Base-by-base conservation (phyloP, 1,140 invertebrate species). In the Mylabris phalerata region DNA sequence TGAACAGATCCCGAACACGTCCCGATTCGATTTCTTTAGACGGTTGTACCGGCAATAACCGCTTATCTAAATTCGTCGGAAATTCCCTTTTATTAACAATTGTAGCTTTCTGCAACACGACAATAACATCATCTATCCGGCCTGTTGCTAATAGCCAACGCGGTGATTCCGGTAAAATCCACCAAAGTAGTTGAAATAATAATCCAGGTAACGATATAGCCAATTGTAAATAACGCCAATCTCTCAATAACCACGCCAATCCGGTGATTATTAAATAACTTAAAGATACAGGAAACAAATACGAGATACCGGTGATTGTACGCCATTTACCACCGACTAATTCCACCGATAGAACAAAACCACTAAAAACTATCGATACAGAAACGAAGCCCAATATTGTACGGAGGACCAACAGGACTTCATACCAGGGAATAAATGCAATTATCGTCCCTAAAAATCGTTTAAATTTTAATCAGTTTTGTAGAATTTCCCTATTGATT, bases 131-230 rank as follows among this genome's bases (percentile, higher is more conserved):
- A 45, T 84, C 78, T 3, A 79, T 78, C 61, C 82, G 80, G 47
- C 88, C 87, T 70, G 88, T 82, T 25, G 87, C 84, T 27, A 92
- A 71, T 13, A 93, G 74, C 90, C 90, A 93, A 61, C 89, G 79
- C 9, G 90, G 89, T 3, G 90, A 92, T 80, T 93, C 90, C 2
- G 90, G 90, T 24, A 92, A 74, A 13, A 91, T 76, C 77, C 86
- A 88, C 80, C 81, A 32, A 5, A 32, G 7, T 7, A 86, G 65
- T 42, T 42, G 9, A 42, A 42, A 42, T n/a, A 42, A 42, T 42
- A 42, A 10, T 61, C 87, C 84, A 1, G 86, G 83, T 9, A 87
- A 51, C 0, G 88, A 87, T 39, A 89, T 78, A 9, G 84, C 81
- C 27, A 91, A 75, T 70, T 90, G 86, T 9, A 92, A 71, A 26